Evolutionary conservation across 1,140 invertebrate species (phyloP).

Genomic region (Drusus annulatus): DNA sequence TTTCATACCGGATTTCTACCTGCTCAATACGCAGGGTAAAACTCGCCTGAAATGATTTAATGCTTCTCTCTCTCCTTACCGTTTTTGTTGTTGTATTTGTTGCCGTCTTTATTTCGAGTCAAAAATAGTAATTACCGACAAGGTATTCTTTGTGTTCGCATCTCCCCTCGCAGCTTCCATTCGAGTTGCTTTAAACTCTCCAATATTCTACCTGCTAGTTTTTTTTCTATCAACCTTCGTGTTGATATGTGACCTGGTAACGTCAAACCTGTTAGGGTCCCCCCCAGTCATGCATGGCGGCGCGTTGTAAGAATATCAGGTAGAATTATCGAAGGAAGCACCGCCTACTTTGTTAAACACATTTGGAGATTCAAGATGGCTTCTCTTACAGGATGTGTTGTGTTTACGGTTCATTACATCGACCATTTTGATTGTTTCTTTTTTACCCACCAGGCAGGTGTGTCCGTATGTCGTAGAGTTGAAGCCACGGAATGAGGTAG

Average conservation of each 20-base stretch:
- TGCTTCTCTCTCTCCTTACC: too few relatives aligned
- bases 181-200: neutral
- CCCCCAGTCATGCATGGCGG: neutral
- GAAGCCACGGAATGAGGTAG: neutral
- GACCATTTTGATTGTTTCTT: constrained; percentile 34
- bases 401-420: constrained; percentile 42
- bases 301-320: neutral
- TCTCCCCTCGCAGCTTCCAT: neutral
- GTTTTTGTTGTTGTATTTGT: too few relatives aligned
- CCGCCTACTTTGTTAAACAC: constrained; percentile 21
- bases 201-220: neutral
- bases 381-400: constrained; percentile 32
- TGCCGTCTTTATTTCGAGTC: neutral
- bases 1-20: constrained; percentile 1
- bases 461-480: constrained; percentile 12
- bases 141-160: constrained; percentile 6
- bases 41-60: too few relatives aligned
- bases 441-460: constrained; percentile 28
- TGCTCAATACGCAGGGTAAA: neutral
- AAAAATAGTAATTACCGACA: neutral
- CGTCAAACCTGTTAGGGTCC: neutral
- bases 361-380: constrained; percentile 5
- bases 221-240: neutral
- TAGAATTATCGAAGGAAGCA: neutral
- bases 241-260: neutral